Evolutionary conservation across 2,113 vertebrate genomes (phyloP).

Genomic region (Daphoenositta chrysoptera): DNA sequence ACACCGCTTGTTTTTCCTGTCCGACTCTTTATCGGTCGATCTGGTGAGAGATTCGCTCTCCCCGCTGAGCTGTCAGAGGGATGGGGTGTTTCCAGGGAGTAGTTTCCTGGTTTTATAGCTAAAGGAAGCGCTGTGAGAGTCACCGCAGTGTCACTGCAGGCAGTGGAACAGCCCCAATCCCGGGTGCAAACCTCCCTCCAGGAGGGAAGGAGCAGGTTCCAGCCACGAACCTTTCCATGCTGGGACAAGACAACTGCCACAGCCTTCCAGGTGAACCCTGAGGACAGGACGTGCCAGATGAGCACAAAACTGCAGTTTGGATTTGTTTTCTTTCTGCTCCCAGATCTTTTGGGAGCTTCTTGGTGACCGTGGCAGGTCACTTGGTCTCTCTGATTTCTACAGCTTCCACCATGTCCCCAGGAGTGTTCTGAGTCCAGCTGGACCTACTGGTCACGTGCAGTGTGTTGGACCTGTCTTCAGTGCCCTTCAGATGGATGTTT

Average conservation of each 20-base stretch:
- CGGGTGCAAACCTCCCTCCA: background rate
- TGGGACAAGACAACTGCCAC: background rate
- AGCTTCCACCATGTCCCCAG: background rate
- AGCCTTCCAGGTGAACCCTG: background rate
- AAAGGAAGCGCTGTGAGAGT: background rate
- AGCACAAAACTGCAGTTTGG: background rate
- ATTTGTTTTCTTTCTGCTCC: background rate
- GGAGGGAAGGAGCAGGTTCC: background rate
- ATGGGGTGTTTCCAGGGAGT: background rate
- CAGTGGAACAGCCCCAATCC: background rate
- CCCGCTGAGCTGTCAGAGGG: background rate
- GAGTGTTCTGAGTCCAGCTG: background rate
- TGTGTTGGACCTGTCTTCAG: background rate
- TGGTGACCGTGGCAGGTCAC: background rate
- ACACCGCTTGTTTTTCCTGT: background rate
- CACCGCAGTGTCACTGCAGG: fast-evolving
- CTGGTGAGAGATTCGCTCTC: background rate
- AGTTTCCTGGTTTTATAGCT: fast-evolving
- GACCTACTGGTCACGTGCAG: background rate
- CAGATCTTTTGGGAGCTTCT: background rate
- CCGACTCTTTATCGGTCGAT: background rate
- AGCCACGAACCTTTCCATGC: fast-evolving
- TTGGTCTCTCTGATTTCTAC: background rate
- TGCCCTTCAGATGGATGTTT: background rate
- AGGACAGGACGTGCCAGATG: background rate